These are phyloP conservation scores for Eugnorisma glareosa DNA, from an alignment of 2,888 invertebrate species.

Conservation along the genomic window DNA sequence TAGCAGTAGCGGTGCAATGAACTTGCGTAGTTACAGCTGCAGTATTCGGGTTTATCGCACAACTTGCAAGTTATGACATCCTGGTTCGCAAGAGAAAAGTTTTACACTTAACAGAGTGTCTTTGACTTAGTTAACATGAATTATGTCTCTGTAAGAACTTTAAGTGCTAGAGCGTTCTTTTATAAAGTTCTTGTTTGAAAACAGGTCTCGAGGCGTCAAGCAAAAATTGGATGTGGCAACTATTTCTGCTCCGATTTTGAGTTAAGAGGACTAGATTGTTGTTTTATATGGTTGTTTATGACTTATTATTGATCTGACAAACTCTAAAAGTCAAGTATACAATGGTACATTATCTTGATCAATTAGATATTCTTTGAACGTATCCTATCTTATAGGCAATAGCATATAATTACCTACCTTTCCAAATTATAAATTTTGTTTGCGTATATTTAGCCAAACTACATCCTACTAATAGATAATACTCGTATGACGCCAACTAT, in stretches of 20 bases:
- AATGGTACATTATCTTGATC: not conserved
- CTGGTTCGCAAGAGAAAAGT: constrained; percentile 61
- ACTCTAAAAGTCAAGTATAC: not conserved
- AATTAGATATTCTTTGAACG: not conserved
- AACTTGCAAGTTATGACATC: constrained; percentile 63
- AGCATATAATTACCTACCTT: not conserved
- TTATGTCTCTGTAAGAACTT: constrained; percentile 64
- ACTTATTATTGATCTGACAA: not conserved
- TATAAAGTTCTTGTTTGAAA: constrained; percentile 50
- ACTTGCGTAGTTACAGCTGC: constrained; percentile 48
- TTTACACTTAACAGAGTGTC: constrained; percentile 66
- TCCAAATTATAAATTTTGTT: not conserved
- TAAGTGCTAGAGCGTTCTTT: constrained; percentile 56
- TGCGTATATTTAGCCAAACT: not conserved
- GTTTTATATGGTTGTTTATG: not conserved
- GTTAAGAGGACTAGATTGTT: not conserved
- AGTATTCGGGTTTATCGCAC: constrained; percentile 52
- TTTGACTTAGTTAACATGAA: constrained; percentile 67
- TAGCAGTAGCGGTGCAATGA: constrained; percentile 40
- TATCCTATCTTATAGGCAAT: not conserved
- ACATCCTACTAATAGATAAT: constrained; percentile 12
- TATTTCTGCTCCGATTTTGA: constrained; percentile 14
- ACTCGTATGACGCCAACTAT: constrained; percentile 14
- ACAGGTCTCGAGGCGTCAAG: constrained; percentile 36
- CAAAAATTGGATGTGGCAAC: constrained; percentile 35